Percentiles rank a stretch among this genome's conserved stretches.
Evolutionary conservation across 2,888 invertebrate species (phyloP).

Genomic region (Platycheirus rosarum): DNA sequence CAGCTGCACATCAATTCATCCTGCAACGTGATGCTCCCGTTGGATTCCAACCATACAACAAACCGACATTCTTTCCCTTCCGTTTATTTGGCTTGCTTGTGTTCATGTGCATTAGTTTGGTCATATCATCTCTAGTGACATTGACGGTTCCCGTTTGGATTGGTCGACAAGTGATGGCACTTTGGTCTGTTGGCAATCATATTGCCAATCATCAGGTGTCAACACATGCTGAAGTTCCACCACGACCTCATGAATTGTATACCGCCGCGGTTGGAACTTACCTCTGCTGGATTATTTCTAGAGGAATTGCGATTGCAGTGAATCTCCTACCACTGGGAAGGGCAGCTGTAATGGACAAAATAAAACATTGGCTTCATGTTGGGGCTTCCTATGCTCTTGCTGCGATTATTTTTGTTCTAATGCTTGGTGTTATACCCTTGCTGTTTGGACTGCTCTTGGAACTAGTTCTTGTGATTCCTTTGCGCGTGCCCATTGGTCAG

Average conservation of each 20-base stretch:
- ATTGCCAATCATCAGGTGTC: constrained; percentile 78
- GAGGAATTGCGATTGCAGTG: constrained; percentile 90
- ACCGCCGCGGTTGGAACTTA: constrained; percentile 97
- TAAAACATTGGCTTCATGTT: constrained; percentile 89
- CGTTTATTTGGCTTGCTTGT: constrained; percentile 87
- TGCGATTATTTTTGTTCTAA: constrained; percentile 86
- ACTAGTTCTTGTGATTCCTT: constrained; percentile 94
- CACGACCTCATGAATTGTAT: constrained; percentile 96
- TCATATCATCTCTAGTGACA: constrained; percentile 91
- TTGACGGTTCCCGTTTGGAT: constrained; percentile 94
- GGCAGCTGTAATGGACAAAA: constrained; percentile 87
- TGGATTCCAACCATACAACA: constrained; percentile 92
- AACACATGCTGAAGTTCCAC: constrained; percentile 79
- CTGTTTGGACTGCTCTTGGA: constrained; percentile 96
- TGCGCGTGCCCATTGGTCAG: constrained; percentile 95
- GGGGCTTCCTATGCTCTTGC: constrained; percentile 91
- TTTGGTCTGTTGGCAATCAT: constrained; percentile 88
- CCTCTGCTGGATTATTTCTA: constrained; percentile 95
- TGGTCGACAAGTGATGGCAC: constrained; percentile 93
- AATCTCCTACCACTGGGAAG: constrained; percentile 96
- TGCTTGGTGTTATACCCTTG: constrained; percentile 95
- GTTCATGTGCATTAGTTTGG: constrained; percentile 92
- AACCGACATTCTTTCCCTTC: constrained; percentile 90
- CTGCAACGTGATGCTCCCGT: constrained; percentile 92
- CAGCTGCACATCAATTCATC: constrained; percentile 94